A percentile compares a stretch with the other conserved stretches of the same genome.
Evolutionary conservation across 2,113 vertebrate species (phyloP).

Genomic region (Colossoma macropomum): DNA sequence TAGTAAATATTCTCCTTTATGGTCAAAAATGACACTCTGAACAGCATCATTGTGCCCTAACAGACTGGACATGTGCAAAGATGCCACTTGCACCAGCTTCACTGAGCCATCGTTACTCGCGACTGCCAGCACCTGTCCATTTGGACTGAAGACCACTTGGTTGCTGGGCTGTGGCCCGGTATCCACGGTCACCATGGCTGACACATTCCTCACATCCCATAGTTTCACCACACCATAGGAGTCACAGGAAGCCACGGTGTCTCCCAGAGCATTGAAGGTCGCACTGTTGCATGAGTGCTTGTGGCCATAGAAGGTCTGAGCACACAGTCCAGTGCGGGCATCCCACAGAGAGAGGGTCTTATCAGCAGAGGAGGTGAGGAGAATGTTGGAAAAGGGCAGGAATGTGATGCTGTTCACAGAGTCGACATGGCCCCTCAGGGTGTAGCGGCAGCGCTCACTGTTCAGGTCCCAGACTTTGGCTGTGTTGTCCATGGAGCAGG

Average conservation of each 20-base stretch:
- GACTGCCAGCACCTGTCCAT: conserved; percentile 77
- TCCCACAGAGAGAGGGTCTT: conserved; percentile 69
- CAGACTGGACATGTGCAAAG: conserved; percentile 70
- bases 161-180: conserved; percentile 78
- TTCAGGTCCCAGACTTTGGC: conserved; percentile 82
- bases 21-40: conserved; percentile 70
- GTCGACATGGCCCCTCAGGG: conserved; percentile 74
- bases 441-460: conserved; percentile 79
- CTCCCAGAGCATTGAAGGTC: conserved; percentile 71
- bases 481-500: conserved; percentile 83
- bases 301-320: conserved; percentile 81
- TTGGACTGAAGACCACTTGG: conserved; percentile 79
- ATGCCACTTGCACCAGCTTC: conserved; percentile 73
- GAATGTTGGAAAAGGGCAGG: conserved; percentile 70
- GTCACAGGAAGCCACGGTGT: conserved; percentile 83
- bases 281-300: conserved; percentile 81
- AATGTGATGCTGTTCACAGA: conserved; percentile 82
- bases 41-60: conserved; percentile 67
- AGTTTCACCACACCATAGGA: conserved; percentile 75
- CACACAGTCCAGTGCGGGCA: conserved; percentile 69
- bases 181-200: conserved; percentile 71
- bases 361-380: conserved; percentile 68
- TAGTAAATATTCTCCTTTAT: conserved; percentile 62
- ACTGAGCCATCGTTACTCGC: conserved; percentile 77
- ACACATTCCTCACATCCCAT: conserved; percentile 81